Conservation (phyloP, 37 sponge, comb jelly and placozoan genomes). For the Agelas oroides region DNA sequence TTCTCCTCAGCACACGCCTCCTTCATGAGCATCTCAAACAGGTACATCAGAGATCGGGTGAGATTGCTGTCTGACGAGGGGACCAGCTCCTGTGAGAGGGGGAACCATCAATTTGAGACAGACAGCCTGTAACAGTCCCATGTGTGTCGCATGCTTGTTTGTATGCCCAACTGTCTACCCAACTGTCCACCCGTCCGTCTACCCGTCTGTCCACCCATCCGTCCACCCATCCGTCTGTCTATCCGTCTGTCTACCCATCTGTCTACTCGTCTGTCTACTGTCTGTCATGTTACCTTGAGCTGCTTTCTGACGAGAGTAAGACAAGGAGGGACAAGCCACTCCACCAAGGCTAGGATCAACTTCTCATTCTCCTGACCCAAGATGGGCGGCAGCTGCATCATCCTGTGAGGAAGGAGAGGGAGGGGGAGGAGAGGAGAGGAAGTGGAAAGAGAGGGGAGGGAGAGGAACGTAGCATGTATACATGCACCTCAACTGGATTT, state of each 20-base stretch:
- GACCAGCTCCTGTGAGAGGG: constrained; percentile 62
- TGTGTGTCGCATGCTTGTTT: too few species aligned
- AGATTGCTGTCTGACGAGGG: constrained; percentile 75
- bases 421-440: not conserved
- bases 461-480: not conserved
- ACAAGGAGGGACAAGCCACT: constrained; percentile 83
- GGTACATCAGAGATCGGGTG: constrained; percentile 75
- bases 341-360: constrained; percentile 74
- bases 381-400: constrained; percentile 52
- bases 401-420: constrained; percentile 65
- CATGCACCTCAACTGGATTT: not conserved
- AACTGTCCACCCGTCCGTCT: too few species aligned
- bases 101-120: not conserved
- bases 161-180: too few species aligned
- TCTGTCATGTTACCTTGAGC: constrained; percentile 48
- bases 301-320: constrained; percentile 72
- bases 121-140: not conserved
- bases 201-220: too few species aligned
- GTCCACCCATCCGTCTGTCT: too few species aligned
- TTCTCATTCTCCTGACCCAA: constrained; percentile 40
- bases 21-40: constrained; percentile 84
- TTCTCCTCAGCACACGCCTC: constrained; percentile 73
- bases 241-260: too few species aligned
- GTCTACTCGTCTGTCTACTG: too few species aligned
- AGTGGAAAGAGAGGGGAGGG: not conserved